Conservation (phyloP, 2,797 vertebrate species). For the Pelobates cultripes region DNA sequence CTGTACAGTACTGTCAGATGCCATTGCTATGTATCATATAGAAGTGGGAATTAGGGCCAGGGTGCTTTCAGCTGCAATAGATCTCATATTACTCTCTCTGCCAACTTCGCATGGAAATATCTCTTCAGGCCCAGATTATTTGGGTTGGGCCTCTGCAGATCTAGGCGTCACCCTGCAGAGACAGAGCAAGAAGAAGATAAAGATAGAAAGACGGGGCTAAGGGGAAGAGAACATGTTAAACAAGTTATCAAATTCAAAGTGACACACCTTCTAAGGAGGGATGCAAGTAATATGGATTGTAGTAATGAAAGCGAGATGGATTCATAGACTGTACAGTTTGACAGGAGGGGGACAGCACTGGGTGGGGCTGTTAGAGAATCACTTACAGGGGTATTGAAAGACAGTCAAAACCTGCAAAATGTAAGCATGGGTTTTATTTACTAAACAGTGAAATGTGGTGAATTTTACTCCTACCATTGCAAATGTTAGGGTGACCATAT, state of each 20-base stretch:
- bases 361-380: too few species aligned
- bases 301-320: too few species aligned
- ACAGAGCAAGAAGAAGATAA: neutral
- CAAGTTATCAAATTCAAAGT: neutral
- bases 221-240: neutral
- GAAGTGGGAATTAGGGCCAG: too few species aligned
- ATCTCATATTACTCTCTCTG: conserved; percentile 16
- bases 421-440: too few species aligned
- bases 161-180: conserved; percentile 16
- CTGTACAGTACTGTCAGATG: neutral
- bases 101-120: neutral
- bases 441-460: too few species aligned
- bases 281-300: too few species aligned
- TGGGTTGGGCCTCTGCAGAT: conserved; percentile 11
- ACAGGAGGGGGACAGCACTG: neutral
- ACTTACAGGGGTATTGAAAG: too few species aligned
- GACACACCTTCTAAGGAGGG: too few species aligned
- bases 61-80: too few species aligned
- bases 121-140: conserved; percentile 10
- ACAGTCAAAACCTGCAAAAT: too few species aligned
- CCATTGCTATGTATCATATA: neutral
- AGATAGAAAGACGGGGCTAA: neutral
- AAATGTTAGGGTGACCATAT: too few species aligned
- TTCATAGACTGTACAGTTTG: neutral
- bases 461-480: too few species aligned